Evolutionary conservation across 2,888 invertebrate species (phyloP), one percentile per base, ranked within the genome.

Genomic region (Rhagophthalmus giganteus): DNA sequence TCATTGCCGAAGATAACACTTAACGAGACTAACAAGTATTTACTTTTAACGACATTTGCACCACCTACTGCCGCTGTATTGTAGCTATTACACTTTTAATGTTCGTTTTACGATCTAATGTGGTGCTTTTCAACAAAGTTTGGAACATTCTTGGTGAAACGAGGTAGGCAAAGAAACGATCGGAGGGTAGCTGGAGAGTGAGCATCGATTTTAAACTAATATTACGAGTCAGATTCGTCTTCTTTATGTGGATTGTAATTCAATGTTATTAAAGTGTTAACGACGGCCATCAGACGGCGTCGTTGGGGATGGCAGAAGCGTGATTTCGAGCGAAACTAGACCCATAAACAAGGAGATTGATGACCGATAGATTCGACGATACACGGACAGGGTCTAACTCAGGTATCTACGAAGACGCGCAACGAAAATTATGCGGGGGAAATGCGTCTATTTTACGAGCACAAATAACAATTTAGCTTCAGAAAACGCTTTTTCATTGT

Each of bases 211-310:
- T 30, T 15, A 24, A 37, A 26, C 50, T 46, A 38, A 39, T 50
- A 42, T 42, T 42, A 38, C 37, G 44, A 50, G 32, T 44, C 44
- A 38, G 33, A 44, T 50, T 38, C 38, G 38, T 16, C 24, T 58
- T 57, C n/a, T 58, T 44, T 44, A 42, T 59, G 61, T 52, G 57
- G 63, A 56, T 61, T 57, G 62, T 66, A 65, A 66, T 64, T 65
- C 61, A 62, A 60, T 63, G 63, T 63, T 59, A 66, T 66, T 63
- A 64, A 61, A 59, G 62, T 58, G 63, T 63, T 63, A 64, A 65
- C 63, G 64, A 65, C 61, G 53, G 57, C 59, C 50, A 60, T 60
- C 57, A 47, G 58, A 57, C 61, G 60, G 60, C 59, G 61, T 56
- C 60, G 54, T 55, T 53, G 51, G 48, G 55, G 30, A 37, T 37